phyloP scores from a whole-genome alignment of 2,113 vertebrate genomes.

The Chrysemys picta region DNA sequence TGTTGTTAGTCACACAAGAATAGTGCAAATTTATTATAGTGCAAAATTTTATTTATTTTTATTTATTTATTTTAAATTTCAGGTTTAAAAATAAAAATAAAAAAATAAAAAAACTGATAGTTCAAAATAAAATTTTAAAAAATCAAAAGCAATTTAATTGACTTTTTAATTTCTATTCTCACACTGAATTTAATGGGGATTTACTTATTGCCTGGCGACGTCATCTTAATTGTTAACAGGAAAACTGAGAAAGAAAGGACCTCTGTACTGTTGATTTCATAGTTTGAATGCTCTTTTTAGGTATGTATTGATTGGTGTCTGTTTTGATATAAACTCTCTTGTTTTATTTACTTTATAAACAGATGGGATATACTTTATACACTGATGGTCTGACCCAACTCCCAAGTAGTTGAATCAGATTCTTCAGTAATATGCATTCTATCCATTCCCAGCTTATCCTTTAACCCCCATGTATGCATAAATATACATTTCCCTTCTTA shows the following conservation, averaged over 20 bases:
- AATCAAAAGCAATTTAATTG: background rate
- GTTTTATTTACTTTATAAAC: background rate
- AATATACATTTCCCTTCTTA: background rate
- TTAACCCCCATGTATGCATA: background rate
- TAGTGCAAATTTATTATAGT: background rate
- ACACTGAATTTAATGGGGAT: background rate
- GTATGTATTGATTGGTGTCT: background rate
- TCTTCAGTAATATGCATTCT: background rate
- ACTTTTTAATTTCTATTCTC: background rate
- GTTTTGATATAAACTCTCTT: background rate
- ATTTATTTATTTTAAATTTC: background rate
- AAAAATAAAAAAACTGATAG: background rate
- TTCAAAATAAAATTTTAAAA: background rate
- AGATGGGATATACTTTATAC: background rate
- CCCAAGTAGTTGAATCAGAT: background rate
- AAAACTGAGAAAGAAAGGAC: background rate
- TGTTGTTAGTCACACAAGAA: slow-evolving; percentile 44
- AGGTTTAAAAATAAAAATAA: background rate
- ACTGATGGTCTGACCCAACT: background rate
- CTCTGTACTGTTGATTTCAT: background rate
- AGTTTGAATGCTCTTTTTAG: background rate
- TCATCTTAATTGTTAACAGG: background rate
- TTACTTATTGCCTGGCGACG: background rate
- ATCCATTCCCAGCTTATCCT: background rate
- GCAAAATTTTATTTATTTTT: too few species aligned